Base-by-base conservation (phyloP, 2,888 invertebrate species). In the Byasa hedistus region DNA sequence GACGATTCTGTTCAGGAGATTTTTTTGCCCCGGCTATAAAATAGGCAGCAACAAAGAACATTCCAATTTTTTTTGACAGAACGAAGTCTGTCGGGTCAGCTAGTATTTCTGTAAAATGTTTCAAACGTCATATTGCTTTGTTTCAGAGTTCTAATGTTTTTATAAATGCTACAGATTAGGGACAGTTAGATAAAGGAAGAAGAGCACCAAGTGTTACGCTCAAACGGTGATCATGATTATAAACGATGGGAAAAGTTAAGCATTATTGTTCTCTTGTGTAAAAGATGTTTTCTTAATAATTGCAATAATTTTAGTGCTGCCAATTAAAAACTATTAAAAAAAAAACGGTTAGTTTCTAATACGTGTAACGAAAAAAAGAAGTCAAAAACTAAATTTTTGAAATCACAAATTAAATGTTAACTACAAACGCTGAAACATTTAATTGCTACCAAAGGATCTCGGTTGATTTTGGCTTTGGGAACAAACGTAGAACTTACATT, bases 71-170 rank as follows among this genome's bases (percentile, higher is more conserved):
- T n/a, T n/a, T n/a, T n/a, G n/a, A n/a, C n/a, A n/a, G n/a, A n/a
- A n/a, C n/a, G n/a, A n/a, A n/a, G n/a, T n/a, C n/a, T n/a, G n/a
- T n/a, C n/a, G n/a, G n/a, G n/a, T n/a, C n/a, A n/a, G n/a, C n/a
- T n/a, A n/a, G 80, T 79, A 77, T 72, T 74, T 70, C 72, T 76
- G 78, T 78, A 73, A 75, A 72, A 75, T 74, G 70, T 72, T 61
- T 58, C 21, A 39, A 61, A 36, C 10, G 57, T 21, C 51, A 44
- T n/a, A 21, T 10, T 24, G 36, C 36, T 56, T 61, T 27, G 0
- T 54, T 54, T 27, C 0, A 22, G 36, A 52, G 36, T 24, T 19
- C 10, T 32, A 1, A 32, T 1, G 7, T 32, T 32, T 32, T 10
- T 1, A 32, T 27, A 32, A 32, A 10, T 10, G 10, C 32, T 32